Base-by-base conservation (phyloP, 1,140 invertebrate species). In the Teleopsis dalmanni region DNA sequence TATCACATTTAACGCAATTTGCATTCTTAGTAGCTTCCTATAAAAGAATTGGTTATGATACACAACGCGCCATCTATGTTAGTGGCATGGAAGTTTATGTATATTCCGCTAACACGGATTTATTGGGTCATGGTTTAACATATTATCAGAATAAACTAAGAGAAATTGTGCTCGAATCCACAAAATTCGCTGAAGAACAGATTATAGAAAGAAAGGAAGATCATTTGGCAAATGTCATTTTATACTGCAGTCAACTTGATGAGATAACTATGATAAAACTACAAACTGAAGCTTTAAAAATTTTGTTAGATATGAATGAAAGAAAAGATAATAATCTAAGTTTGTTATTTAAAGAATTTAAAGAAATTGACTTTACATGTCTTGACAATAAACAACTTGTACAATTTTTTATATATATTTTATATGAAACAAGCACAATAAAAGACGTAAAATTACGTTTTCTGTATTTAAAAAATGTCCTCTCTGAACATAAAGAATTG, bases 41-140 rank as follows among this genome's bases (percentile, higher is more conserved):
- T 36, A 58, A 57, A 14, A 43, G 59, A 11, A 65, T 70, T 27
- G 67, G 67, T n/a, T 64, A 62, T 23, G 50, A 58, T 10, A 40
- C 58, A 3, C 52, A 57, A 22, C 52, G 59, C 3, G 62, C 67
- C 14, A 58, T 71, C 11, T 65, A 69, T 38, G 59, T 65, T 16
- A 59, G 65, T 6, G 63, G 59, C 35, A 62, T 71, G 58, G 68
- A 70, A 47, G 65, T 71, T 6, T 71, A 69, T 57, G 65, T 71
- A 2, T 65, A 70, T 33, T 54, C 68, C 0, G 62, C 65, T 18
- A 62, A 47, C 41, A 59, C 51, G 5, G 68, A 71, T 51, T 31
- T 70, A n/a, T 51, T 71, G 57, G 68, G 68, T 11, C 69, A 53
- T 41, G 68, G 68, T 4, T 34, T 71, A 42, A 48, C 52, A 0